Conservation (phyloP, 2,113 vertebrate genomes). For the Rhea pennata region DNA sequence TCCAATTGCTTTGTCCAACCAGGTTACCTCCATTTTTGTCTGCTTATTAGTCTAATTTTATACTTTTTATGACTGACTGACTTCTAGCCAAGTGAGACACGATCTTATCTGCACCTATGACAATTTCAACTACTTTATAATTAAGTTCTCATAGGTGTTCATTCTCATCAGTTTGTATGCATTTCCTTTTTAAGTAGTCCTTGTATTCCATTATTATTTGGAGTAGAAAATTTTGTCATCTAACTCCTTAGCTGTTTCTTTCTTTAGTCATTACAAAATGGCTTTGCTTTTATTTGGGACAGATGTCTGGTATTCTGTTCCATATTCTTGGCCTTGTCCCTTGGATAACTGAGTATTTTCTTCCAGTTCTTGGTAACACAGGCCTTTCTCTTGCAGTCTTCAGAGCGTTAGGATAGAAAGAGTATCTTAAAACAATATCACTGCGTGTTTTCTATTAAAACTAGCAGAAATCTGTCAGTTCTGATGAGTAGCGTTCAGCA, state of each 20-base stretch:
- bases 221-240: not conserved
- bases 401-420: not conserved
- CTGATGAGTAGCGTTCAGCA: fast-evolving
- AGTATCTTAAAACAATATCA: not conserved
- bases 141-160: not conserved
- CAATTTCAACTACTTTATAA: not conserved
- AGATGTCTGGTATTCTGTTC: not conserved
- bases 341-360: not conserved
- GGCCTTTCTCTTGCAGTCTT: not conserved
- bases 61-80: not conserved
- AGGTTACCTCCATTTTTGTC: not conserved
- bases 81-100: not conserved
- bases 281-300: not conserved
- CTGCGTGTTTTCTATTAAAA: not conserved
- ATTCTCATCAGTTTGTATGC: not conserved
- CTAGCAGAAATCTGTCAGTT: not conserved
- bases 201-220: not conserved
- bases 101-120: not conserved
- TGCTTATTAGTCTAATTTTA: not conserved
- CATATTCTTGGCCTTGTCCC: not conserved
- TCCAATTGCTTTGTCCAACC: not conserved
- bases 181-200: not conserved
- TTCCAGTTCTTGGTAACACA: not conserved
- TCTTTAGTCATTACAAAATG: not conserved
- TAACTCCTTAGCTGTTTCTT: not conserved